Conservation (phyloP, 2,888 invertebrate genomes). For the Thelaira solivaga region DNA sequence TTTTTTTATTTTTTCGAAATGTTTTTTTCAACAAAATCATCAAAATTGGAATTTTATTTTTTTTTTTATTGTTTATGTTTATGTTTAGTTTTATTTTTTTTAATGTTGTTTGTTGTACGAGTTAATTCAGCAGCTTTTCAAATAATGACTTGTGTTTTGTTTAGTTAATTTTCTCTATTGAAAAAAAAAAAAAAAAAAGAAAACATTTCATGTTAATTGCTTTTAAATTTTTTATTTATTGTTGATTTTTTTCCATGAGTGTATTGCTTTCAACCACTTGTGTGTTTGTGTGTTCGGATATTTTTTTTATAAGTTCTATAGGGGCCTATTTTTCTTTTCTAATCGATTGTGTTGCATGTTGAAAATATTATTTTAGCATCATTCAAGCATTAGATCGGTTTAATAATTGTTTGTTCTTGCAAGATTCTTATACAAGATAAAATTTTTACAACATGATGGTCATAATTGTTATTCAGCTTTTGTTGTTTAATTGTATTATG, state of each 20-base stretch:
- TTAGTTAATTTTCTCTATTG: neutral
- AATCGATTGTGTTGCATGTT: constrained; percentile 25
- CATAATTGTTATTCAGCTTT: too few species aligned
- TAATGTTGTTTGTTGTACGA: neutral
- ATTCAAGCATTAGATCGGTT: constrained; percentile 17
- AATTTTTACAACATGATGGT: constrained; percentile 14
- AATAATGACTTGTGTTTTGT: constrained; percentile 23
- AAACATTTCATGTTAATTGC: constrained; percentile 54
- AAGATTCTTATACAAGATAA: constrained; percentile 34
- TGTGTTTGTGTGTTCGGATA: neutral
- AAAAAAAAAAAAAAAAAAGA: too few species aligned
- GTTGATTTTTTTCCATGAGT: constrained; percentile 8
- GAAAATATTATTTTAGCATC: constrained; percentile 25
- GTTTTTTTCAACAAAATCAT: constrained; percentile 41
- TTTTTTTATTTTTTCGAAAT: too few species aligned
- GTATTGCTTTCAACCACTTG: neutral
- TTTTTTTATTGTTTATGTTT: constrained; percentile 5
- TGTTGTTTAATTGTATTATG: too few species aligned
- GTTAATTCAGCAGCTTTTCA: neutral
- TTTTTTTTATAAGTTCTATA: constrained; percentile 5
- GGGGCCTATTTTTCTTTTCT: constrained; percentile 31
- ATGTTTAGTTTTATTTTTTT: neutral
- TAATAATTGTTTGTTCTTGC: constrained; percentile 8
- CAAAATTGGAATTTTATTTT: constrained; percentile 4
- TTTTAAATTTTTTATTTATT: constrained; percentile 33